Evolutionary conservation across 2,888 invertebrate species (phyloP), one percentile per base, ranked within the genome.

Genomic region (Mythimna lalbum): DNA sequence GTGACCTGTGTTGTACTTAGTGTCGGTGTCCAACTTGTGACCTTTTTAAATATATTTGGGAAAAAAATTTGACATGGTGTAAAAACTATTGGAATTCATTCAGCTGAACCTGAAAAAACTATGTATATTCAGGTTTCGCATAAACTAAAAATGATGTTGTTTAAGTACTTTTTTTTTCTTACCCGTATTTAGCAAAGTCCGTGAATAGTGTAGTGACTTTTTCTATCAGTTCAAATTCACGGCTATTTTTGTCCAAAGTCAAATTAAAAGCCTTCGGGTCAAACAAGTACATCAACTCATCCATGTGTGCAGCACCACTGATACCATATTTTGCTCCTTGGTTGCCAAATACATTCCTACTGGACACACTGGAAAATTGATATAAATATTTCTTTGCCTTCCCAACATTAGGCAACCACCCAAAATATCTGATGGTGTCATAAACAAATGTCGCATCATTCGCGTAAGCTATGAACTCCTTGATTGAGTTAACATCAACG

Each of bases 131-230:
- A 27, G 27, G 27, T 27, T 27, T 27, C 4, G 27, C 27, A 27
- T 4, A 27, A 27, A 27, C 27, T 27, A 27, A 27, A 27, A 27
- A 27, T n/a, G n/a, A n/a, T n/a, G n/a, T n/a, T n/a, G n/a, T n/a
- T 27, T 27, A 27, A 3, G 3, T 3, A 27, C 27, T 33, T 33
- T 21, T 3, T 50, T 27, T 52, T 3, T 23, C 68, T 47, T 71
- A 71, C 71, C 71, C 71, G 39, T 55, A 71, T 62, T 71, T 71
- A 55, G 71, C 72, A 62, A 71, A 71, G 62, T 71, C 47, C 7
- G 71, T 62, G 9, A 70, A 43, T 9, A 70, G 59, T 12, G 43
- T 70, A 23, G 71, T 70, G 14, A 53, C 7, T 60, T 62, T 47
- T 39, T 71, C 55, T n/a, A 71, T 31, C 19, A 71, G 49, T 62